These are phyloP conservation scores for Peromyscus attwateri DNA, from an alignment of 2,797 vertebrate species.

Conservation along the genomic window DNA sequence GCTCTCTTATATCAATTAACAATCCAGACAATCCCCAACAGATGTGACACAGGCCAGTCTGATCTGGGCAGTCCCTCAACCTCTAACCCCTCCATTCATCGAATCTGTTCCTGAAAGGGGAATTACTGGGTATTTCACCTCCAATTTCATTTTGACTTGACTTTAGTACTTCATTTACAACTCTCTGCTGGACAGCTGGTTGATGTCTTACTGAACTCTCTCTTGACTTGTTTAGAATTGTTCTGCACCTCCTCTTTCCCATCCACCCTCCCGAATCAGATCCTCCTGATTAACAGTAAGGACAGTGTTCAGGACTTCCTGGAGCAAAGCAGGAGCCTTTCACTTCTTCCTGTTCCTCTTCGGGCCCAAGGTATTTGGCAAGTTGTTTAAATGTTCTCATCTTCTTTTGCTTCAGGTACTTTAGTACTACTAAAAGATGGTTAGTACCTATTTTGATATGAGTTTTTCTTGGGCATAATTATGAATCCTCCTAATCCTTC, in stretches of 20 bases:
- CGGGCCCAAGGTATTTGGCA: neutral
- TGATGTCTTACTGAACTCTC: neutral
- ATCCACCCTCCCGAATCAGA: neutral
- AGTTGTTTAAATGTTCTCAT: neutral
- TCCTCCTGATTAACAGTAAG: neutral
- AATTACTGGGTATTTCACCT: neutral
- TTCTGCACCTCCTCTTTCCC: neutral
- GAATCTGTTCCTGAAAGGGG: neutral
- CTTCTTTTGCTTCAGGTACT: neutral
- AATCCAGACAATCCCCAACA: neutral
- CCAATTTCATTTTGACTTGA: neutral
- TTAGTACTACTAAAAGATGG: conserved; percentile 25
- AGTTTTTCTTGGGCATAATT: neutral
- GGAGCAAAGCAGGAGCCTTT: neutral
- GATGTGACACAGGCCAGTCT: neutral
- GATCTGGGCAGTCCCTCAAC: neutral
- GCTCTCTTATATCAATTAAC: neutral
- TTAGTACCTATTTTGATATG: conserved; percentile 4
- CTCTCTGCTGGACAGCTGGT: neutral
- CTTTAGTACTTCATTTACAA: neutral
- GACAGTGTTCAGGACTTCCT: conserved; percentile 21
- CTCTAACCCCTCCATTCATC: neutral
- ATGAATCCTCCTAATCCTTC: conserved; percentile 13
- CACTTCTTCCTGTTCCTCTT: neutral
- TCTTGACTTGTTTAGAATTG: neutral